Evolutionary conservation across 2,888 invertebrate genomes (phyloP), one percentile per base, ranked within the genome.

Genomic region (Frankliniella intonsa): DNA sequence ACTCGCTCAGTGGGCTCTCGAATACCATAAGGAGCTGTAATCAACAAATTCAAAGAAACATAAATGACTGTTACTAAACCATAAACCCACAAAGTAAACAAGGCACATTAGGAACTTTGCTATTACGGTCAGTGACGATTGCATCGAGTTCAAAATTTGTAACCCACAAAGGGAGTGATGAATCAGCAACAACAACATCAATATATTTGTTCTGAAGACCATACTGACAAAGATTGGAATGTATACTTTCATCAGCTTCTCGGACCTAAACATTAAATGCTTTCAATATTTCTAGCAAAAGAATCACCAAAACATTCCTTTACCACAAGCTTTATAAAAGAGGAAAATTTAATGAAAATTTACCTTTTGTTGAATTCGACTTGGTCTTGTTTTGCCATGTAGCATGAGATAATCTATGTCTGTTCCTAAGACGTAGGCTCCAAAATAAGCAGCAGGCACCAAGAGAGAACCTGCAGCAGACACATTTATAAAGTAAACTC

Each of bases 361-460:
- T 84, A 86, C 86, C 84, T 86, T 83, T 17, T 84, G 84, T 83
- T 86, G 86, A 80, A 85, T 94, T 85, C 96, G 91, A 8, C 94
- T 93, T 0, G 96, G 96, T 83, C 94, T 90, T 50, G 94, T 94
- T 85, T 93, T 92, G 0, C 94, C 98, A 88, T 98, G 97, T 8
- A 99, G 89, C 92, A 97, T 95, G 88, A 97, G 91, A 88, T 92
- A 99, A 89, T 99, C 98, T 82, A 99, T 97, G 86, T 98, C 98
- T 0, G 95, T 92, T 9, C 98, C 98, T 86, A 95, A 89, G 27
- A 97, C 96, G 86, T 94, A 94, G 0, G 87, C 94, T 84, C 97
- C 97, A 89, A 96, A 97, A 87, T 95, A 93, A 11, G 97, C 96
- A 7, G 96, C 96, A 80, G 97, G 93, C 0, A 98, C 93, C 65